These are phyloP conservation scores for Oreochromis spilurus DNA, from an alignment of 2,113 vertebrate genomes.

Conservation along the genomic window DNA sequence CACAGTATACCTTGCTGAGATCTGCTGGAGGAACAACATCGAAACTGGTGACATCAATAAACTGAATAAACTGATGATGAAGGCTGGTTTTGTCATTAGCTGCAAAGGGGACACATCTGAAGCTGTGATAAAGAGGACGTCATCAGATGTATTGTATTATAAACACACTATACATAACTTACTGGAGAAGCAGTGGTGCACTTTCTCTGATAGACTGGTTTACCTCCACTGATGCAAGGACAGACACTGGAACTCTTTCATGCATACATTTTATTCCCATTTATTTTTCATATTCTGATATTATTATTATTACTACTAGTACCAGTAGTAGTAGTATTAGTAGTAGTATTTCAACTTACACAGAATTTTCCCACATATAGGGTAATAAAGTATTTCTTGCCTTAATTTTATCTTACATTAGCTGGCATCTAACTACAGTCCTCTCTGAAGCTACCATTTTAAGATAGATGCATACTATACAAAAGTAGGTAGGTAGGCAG, in stretches of 20 bases:
- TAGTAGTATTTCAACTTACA: background rate
- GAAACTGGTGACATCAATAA: background rate
- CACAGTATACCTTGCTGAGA: background rate
- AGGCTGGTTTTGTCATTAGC: background rate
- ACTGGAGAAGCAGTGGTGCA: background rate
- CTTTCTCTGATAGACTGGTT: background rate
- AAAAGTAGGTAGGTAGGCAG: background rate
- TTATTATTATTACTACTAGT: background rate
- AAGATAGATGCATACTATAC: background rate
- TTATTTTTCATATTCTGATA: background rate
- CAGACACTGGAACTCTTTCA: background rate
- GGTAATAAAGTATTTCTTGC: background rate
- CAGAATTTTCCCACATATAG: background rate
- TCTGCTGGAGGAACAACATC: background rate
- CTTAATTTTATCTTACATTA: background rate
- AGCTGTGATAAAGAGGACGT: background rate
- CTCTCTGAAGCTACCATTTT: background rate
- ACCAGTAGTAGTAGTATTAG: background rate
- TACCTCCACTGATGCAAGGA: background rate
- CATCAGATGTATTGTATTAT: background rate
- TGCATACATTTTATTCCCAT: background rate
- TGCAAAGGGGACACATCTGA: background rate
- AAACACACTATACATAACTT: background rate
- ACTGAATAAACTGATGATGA: background rate
- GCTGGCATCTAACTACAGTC: background rate